Percentiles rank a stretch among this genome's conserved stretches.
These are phyloP conservation scores for Empis stercorea DNA, from an alignment of 2,888 invertebrate genomes.

Conservation along the genomic window DNA sequence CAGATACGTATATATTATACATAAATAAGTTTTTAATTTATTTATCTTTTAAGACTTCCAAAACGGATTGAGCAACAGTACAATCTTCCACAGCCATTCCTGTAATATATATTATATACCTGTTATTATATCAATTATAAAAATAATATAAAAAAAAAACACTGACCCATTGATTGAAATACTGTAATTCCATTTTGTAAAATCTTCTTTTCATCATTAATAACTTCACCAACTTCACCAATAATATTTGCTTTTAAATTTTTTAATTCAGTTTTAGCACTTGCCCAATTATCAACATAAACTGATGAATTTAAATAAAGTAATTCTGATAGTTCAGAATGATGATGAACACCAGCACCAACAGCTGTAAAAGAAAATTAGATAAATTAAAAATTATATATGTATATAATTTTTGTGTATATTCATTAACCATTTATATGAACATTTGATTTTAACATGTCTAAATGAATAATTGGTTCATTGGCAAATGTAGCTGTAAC, in stretches of 20 bases:
- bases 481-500: constrained; percentile 44
- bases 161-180: constrained; percentile 51
- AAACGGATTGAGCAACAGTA: constrained; percentile 43
- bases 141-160: too few relatives aligned
- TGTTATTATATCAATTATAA: too few relatives aligned
- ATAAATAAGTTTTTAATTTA: too few relatives aligned
- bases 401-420: constrained; percentile 14
- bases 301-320: constrained; percentile 39
- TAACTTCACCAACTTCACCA: constrained; percentile 44
- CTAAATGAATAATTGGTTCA: constrained; percentile 38
- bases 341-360: constrained; percentile 40
- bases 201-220: constrained; percentile 28
- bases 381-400: not conserved
- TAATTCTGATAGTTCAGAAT: constrained; percentile 40
- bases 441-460: constrained; percentile 41
- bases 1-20: too few relatives aligned
- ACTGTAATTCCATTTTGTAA: constrained; percentile 34
- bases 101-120: too few relatives aligned
- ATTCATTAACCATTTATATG: constrained; percentile 59
- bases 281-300: constrained; percentile 43
- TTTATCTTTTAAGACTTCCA: constrained; percentile 14
- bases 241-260: constrained; percentile 38
- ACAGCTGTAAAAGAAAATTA: constrained; percentile 37
- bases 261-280: constrained; percentile 41
- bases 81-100: constrained; percentile 50